Base-by-base conservation (phyloP, 2,797 vertebrate genomes). In the Borostomias antarcticus region DNA sequence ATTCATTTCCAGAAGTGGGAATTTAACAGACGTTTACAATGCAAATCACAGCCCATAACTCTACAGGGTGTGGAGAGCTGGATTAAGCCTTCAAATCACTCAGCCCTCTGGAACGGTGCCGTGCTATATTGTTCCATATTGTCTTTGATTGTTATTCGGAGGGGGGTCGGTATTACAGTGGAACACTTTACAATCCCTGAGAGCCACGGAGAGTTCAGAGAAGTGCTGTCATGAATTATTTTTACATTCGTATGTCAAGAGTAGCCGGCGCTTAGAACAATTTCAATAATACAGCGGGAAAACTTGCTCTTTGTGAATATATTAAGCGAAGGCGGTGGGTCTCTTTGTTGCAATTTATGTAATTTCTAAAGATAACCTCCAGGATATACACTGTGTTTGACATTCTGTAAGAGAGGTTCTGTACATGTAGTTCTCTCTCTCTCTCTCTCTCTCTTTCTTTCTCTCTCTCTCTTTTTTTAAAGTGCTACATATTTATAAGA, bases 81-180 rank as follows among this genome's bases (percentile, higher is more conserved):
- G 84, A 86, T 89, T 91, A 89, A 89, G 86, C 85, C 84, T 75
- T 85, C 84, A 86, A 86, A 90, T 87, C 87, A 80, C 86, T 89
- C 83, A 83, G 70, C 69, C 72, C 54, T 59, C 73, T 57, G 73
- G 81, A 70, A 47, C 53, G 65, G 69, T 72, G 69, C 79, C 82
- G 78, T n/a, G 77, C 56, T 70, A 78, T 75, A 78, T 86, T 85
- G 77, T 80, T 70, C 73, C 70, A 63, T 71, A 74, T 84, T 73
- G 21, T 58, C 82, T 85, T 47, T 78, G 68, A 82, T 86, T 73
- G 56, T 82, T 81, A 29, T 89, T 84, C 78, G 85, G 15, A 65
- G 54, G 37, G 52, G 69, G 47, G 84, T 84, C 81, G 79, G 82
- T 75, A 78, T 77, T 71, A 70, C 68, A 70, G 72, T 71, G 72